Conservation (phyloP, 1,140 invertebrate genomes). For the Heliconius himera region DNA sequence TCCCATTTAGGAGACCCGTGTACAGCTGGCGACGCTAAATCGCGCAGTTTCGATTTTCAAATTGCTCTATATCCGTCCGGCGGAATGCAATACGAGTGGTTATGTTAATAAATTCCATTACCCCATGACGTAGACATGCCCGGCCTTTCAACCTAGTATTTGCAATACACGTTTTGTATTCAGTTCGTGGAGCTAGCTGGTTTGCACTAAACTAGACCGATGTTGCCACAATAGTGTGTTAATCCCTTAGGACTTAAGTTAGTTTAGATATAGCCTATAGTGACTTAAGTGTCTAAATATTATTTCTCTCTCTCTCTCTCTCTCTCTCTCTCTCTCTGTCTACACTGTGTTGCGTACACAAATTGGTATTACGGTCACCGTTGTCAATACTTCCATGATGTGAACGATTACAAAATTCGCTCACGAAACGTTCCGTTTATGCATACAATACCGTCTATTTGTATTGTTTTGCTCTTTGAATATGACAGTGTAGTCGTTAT, state of each 20-base stretch:
- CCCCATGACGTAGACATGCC: conserved; percentile 34
- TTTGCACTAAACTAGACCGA: conserved; percentile 47
- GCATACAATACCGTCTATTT: conserved; percentile 42
- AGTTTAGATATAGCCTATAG: not conserved
- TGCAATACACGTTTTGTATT: conserved; percentile 48
- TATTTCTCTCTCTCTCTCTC: conserved; percentile 20
- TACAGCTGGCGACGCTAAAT: not conserved
- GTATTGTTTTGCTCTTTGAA: conserved; percentile 44
- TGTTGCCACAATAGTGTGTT: conserved; percentile 53
- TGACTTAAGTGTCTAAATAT: conserved; percentile 39
- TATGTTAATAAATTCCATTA: conserved; percentile 39
- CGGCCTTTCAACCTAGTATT: conserved; percentile 40
- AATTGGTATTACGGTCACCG: conserved; percentile 28
- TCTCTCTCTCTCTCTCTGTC: conserved; percentile 22
- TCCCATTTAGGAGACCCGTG: not conserved
- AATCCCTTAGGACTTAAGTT: conserved; percentile 41
- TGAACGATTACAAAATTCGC: conserved; percentile 40
- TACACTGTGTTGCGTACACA: conserved; percentile 18
- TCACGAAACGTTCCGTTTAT: conserved; percentile 41
- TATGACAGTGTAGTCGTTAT: conserved; percentile 44
- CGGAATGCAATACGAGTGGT: conserved; percentile 25
- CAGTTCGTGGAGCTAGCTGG: conserved; percentile 40
- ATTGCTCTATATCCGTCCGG: conserved; percentile 26
- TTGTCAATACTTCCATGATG: conserved; percentile 18
- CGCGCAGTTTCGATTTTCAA: conserved; percentile 17